These are phyloP conservation scores for Allobates femoralis DNA, from an alignment of 2,797 vertebrate genomes.

Conservation along the genomic window DNA sequence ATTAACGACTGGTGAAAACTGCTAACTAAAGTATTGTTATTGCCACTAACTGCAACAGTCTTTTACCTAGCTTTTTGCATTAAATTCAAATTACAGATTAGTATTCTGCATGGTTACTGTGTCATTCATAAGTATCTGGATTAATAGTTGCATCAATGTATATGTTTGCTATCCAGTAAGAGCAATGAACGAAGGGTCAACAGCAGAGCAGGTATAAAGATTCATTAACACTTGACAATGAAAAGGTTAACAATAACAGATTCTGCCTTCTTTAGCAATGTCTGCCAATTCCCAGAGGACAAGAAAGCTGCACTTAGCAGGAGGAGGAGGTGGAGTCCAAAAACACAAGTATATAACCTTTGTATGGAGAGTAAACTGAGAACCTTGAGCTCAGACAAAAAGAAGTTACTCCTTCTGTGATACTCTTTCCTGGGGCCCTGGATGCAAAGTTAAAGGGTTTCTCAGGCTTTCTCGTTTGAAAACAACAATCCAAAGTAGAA, in stretches of 20 bases:
- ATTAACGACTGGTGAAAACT: no score
- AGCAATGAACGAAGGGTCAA: background rate
- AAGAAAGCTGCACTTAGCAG: slow-evolving; percentile 54
- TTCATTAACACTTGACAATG: slow-evolving; percentile 27
- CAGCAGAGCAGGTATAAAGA: background rate
- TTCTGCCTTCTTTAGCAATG: slow-evolving; percentile 30
- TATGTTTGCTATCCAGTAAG: background rate
- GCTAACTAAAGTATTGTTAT: no score
- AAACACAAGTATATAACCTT: slow-evolving; percentile 53
- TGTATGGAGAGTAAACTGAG: slow-evolving; percentile 40
- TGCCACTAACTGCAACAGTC: no score
- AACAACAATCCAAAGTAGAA: background rate
- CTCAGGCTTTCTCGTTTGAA: slow-evolving; percentile 3
- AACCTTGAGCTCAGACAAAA: slow-evolving; percentile 49
- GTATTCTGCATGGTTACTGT: background rate
- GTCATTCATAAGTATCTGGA: background rate
- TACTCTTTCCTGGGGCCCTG: slow-evolving; percentile 30
- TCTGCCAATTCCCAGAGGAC: slow-evolving; percentile 41
- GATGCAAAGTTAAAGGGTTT: slow-evolving; percentile 31
- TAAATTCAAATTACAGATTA: background rate
- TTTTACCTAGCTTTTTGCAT: no score
- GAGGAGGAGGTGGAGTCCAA: slow-evolving; percentile 20
- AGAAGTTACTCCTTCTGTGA: slow-evolving; percentile 36
- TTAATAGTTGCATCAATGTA: background rate
- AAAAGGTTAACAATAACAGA: slow-evolving; percentile 43